A percentile compares a stretch with the other conserved stretches of the same genome.
phyloP scores from a whole-genome alignment of 2,797 vertebrate species.

The Enteromius fasciolatus region DNA sequence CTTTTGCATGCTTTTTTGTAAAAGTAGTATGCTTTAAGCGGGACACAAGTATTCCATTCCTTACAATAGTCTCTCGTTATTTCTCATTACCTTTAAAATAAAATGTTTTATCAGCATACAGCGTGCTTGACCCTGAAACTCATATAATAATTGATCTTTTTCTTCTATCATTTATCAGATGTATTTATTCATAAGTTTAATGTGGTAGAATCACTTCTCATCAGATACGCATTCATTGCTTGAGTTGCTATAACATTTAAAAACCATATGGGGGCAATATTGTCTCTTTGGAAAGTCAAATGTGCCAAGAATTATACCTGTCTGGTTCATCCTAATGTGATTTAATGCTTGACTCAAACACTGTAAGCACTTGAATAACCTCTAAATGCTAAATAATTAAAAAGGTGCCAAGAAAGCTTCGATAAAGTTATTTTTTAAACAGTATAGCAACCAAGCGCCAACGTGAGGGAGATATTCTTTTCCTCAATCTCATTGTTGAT shows the following conservation, averaged over 20 bases:
- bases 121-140: neutral
- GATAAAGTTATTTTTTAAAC: conserved; percentile 12
- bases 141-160: neutral
- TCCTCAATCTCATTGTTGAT: neutral
- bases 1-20: neutral
- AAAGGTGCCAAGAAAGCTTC: conserved; percentile 7
- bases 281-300: conserved; percentile 68
- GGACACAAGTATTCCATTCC: neutral
- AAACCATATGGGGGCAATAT: conserved; percentile 78
- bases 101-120: neutral
- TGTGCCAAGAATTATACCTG: conserved; percentile 24
- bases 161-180: neutral
- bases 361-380: neutral
- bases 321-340: neutral
- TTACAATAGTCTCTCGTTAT: neutral
- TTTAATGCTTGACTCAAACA: conserved; percentile 18
- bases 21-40: neutral
- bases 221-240: neutral
- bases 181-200: neutral
- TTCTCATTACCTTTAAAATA: neutral
- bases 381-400: conserved; percentile 28
- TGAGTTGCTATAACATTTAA: neutral
- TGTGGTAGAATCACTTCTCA: neutral
- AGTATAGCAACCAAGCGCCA: neutral
- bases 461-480: neutral